Conservation (phyloP, 2,888 invertebrate genomes). For the Drosophila greeni region DNA sequence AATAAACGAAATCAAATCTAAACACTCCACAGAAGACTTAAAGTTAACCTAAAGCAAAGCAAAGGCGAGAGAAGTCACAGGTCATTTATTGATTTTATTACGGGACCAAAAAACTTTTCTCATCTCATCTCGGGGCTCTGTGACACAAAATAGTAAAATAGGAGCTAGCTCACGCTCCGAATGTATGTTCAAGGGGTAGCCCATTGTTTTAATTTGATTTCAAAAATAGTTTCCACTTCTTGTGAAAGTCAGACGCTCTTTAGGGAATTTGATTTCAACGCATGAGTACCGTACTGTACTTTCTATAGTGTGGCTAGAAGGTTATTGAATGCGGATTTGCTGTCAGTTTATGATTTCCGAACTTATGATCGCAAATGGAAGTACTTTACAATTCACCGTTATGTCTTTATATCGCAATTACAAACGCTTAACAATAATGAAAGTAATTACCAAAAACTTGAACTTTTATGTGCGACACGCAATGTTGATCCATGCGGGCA, state of each 20-base stretch:
- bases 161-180: constrained; percentile 42
- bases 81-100: constrained; percentile 71
- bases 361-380: not conserved
- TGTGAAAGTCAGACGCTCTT: not conserved
- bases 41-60: constrained; percentile 22
- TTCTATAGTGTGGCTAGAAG: too few relatives aligned
- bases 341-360: not conserved
- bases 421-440: constrained; percentile 57
- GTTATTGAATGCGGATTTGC: too few relatives aligned
- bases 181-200: constrained; percentile 55
- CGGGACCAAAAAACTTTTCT: constrained; percentile 47
- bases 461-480: constrained; percentile 53
- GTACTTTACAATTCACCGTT: constrained; percentile 18
- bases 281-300: too few relatives aligned
- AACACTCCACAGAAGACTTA: not conserved
- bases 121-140: constrained; percentile 7
- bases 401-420: constrained; percentile 48
- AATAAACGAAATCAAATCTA: constrained; percentile 3
- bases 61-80: constrained; percentile 46
- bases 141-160: constrained; percentile 6
- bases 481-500: constrained; percentile 51
- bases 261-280: not conserved
- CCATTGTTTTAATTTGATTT: constrained; percentile 64
- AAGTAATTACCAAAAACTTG: constrained; percentile 59
- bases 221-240: constrained; percentile 51